Conservation (phyloP, 2,888 invertebrate species). For the Physocephala rufipes region DNA sequence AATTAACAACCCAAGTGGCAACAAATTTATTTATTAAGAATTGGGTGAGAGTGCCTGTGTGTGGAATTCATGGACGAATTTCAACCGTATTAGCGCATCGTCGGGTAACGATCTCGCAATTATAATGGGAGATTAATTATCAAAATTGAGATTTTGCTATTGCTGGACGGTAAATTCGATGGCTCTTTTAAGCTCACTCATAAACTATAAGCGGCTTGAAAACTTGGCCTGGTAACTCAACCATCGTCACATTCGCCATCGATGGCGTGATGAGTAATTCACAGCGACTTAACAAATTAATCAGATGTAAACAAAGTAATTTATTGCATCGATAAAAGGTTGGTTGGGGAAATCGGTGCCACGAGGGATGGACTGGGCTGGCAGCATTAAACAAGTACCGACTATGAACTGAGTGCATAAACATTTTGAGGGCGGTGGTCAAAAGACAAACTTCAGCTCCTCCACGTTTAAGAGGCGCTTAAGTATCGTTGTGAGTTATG, state of each 20-base stretch:
- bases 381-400: too few relatives aligned
- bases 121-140: slow-evolving; percentile 27
- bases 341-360: neutral
- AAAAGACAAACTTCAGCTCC: too few relatives aligned
- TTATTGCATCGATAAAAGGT: slow-evolving; percentile 27
- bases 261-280: slow-evolving; percentile 12
- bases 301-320: slow-evolving; percentile 25
- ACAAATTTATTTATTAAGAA: too few relatives aligned
- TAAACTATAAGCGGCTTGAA: neutral
- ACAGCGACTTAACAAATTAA: slow-evolving; percentile 29
- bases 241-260: neutral
- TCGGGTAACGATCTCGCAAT: slow-evolving; percentile 1
- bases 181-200: neutral
- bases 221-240: too few relatives aligned
- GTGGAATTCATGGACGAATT: neutral
- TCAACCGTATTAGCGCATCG: neutral
- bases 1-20: too few relatives aligned
- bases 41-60: neutral
- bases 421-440: too few relatives aligned
- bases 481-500: too few relatives aligned
- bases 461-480: too few relatives aligned
- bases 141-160: slow-evolving; percentile 12
- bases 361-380: neutral
- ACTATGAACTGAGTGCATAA: too few relatives aligned
- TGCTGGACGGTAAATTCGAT: neutral